These are phyloP conservation scores for Aporophyla lueneburgensis DNA, from an alignment of 2,888 invertebrate species.

Conservation along the genomic window DNA sequence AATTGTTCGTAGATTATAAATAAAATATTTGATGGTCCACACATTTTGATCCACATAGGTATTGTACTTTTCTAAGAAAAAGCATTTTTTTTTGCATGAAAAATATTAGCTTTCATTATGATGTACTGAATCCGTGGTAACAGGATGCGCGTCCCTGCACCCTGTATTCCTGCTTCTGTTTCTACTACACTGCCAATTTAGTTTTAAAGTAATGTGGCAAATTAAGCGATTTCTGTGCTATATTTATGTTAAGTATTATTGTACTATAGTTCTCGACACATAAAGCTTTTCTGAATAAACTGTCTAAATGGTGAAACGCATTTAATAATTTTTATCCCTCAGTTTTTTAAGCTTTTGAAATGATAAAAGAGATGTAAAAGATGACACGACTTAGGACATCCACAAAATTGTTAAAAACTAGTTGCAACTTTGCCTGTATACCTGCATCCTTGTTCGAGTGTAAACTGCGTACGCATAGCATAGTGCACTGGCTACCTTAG, in stretches of 20 bases:
- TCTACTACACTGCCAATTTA: neutral
- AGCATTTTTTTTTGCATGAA: too few species aligned
- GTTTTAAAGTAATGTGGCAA: neutral
- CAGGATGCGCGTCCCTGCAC: too few species aligned
- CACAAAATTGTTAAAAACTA: neutral
- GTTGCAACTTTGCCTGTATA: neutral
- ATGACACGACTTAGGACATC: neutral
- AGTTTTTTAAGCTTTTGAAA: too few species aligned
- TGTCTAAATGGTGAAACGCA: neutral
- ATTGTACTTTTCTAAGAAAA: too few species aligned
- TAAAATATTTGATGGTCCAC: too few species aligned
- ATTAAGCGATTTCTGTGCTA: too few species aligned
- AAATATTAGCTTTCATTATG: too few species aligned
- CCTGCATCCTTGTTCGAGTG: neutral
- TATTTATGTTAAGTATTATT: neutral
- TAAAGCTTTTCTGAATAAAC: neutral
- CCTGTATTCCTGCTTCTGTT: neutral
- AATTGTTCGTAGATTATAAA: too few species aligned
- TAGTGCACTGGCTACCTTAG: constrained; percentile 5
- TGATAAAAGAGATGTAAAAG: too few species aligned
- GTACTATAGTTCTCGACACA: neutral
- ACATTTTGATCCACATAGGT: too few species aligned
- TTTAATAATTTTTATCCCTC: too few species aligned
- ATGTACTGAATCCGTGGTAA: too few species aligned
- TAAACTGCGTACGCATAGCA: constrained; percentile 33